These are phyloP conservation scores for Andricus quercusramuli DNA, from an alignment of 2,888 invertebrate species.

Conservation along the genomic window DNA sequence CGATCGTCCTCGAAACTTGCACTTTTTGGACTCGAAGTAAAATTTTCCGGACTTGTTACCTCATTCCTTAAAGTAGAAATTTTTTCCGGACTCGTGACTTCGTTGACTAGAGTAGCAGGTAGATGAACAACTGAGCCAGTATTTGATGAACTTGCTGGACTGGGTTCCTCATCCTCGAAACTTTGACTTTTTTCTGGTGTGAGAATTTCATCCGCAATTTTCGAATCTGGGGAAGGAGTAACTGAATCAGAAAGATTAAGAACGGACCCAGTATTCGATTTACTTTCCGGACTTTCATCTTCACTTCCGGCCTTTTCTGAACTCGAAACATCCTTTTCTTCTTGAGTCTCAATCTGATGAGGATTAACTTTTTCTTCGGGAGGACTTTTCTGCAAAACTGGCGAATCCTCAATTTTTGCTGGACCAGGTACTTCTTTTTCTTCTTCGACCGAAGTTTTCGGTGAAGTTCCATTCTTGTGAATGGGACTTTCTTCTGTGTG, in stretches of 20 bases:
- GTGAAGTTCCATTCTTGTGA: constrained; percentile 8
- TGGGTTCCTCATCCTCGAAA: constrained; percentile 35
- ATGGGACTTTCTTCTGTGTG: not conserved
- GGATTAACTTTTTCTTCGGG: not conserved
- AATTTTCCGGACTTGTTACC: not conserved
- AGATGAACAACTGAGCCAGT: constrained; percentile 26
- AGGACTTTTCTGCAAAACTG: not conserved
- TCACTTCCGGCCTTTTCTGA: constrained; percentile 1
- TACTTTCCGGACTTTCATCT: not conserved
- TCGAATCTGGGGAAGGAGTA: not conserved
- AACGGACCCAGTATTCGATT: not conserved
- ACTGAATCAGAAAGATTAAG: not conserved
- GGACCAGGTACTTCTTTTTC: not conserved
- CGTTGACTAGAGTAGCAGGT: constrained; percentile 24
- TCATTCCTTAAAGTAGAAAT: not conserved
- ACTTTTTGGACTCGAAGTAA: not conserved
- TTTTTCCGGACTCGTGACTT: constrained; percentile 1
- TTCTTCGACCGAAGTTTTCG: constrained; percentile 1
- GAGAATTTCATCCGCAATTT: not conserved
- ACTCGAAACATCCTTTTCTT: not conserved
- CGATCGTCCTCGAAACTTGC: not conserved
- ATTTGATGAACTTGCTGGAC: constrained; percentile 23
- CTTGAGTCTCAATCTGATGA: not conserved
- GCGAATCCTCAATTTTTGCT: not conserved
- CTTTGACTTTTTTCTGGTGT: constrained; percentile 9